These are phyloP conservation scores for Aphis craccivora DNA, from an alignment of 1,140 invertebrate genomes.

Conservation along the genomic window DNA sequence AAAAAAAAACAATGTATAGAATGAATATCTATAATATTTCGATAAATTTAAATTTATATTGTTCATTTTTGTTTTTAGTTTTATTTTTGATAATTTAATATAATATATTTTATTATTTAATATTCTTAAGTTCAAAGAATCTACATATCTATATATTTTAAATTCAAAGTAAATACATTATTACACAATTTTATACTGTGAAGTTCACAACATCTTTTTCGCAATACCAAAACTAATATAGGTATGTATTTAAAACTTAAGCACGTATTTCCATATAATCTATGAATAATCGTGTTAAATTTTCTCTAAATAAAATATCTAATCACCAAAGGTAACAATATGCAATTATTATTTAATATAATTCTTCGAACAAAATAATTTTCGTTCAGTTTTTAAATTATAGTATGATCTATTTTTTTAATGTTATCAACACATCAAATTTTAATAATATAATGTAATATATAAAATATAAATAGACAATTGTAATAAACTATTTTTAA, in stretches of 20 bases:
- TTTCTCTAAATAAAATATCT: no score
- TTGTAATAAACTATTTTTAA: not conserved
- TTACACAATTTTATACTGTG: not conserved
- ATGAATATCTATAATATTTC: not conserved
- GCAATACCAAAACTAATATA: not conserved
- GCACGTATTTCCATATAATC: not conserved
- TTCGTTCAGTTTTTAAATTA: no score
- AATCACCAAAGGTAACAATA: no score
- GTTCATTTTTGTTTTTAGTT: not conserved
- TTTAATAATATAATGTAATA: no score
- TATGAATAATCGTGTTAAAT: no score
- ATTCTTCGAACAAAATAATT: no score
- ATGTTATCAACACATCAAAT: not conserved
- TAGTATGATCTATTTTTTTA: not conserved
- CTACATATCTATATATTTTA: not conserved
- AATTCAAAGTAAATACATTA: not conserved
- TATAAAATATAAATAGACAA: no score
- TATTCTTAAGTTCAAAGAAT: not conserved
- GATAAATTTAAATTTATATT: not conserved
- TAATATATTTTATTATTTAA: not conserved
- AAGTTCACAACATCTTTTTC: not conserved
- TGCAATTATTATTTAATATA: no score
- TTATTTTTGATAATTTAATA: not conserved
- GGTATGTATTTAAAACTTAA: not conserved
- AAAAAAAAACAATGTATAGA: not conserved